Conservation (phyloP, 2,888 invertebrate species). For the Halocaridina rubra region DNA sequence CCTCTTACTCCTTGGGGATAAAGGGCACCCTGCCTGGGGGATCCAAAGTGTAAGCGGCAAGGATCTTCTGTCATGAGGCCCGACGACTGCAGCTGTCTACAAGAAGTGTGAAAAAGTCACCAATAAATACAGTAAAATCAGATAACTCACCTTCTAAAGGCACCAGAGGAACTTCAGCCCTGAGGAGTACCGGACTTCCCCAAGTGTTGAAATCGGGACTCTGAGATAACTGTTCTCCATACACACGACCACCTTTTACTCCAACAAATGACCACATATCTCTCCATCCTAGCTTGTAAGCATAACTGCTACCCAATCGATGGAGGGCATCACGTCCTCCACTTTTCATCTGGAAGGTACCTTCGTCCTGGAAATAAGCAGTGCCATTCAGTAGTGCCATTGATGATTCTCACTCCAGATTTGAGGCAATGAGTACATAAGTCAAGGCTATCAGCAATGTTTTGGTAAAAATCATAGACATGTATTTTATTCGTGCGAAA, state of each 20-base stretch:
- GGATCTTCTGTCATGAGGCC: no score
- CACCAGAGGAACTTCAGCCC: conserved; percentile 67
- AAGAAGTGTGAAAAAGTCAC: no score
- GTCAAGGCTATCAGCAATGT: not conserved
- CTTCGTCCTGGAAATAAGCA: conserved; percentile 69
- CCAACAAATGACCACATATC: conserved; percentile 75
- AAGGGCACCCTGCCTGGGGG: no score
- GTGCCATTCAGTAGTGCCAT: not conserved
- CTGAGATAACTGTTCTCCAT: conserved; percentile 71
- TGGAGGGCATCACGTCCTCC: conserved; percentile 70
- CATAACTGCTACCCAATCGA: conserved; percentile 71
- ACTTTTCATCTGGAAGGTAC: conserved; percentile 73
- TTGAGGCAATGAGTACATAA: not conserved
- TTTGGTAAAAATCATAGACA: not conserved
- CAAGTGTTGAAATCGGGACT: conserved; percentile 72
- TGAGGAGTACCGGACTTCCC: conserved; percentile 72
- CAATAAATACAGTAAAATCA: no score
- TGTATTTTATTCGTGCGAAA: no score
- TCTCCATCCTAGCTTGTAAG: conserved; percentile 71
- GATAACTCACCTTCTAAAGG: conserved; percentile 30
- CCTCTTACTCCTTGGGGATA: no score
- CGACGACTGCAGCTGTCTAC: no score
- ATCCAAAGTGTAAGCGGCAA: no score
- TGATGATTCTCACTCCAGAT: not conserved
- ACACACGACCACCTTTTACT: conserved; percentile 26